Conservation (phyloP, 2,888 invertebrate genomes). For the Proisotoma minuta region DNA sequence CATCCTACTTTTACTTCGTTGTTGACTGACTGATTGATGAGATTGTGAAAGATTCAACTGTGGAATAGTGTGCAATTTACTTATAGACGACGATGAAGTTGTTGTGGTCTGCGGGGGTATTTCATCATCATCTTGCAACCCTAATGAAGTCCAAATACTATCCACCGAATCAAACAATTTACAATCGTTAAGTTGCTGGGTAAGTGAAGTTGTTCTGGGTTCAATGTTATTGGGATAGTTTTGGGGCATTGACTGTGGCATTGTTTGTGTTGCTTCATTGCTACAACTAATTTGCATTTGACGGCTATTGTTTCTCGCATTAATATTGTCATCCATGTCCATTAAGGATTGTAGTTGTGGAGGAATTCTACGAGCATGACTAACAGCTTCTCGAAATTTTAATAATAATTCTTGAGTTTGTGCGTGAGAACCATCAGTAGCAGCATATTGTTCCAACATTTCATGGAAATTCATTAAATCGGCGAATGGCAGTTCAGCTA, state of each 20-base stretch:
- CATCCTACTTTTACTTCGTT: no score
- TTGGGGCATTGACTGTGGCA: background rate
- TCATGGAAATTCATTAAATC: slow-evolving; percentile 24
- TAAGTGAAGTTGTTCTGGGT: background rate
- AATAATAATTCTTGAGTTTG: background rate
- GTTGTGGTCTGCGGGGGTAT: background rate
- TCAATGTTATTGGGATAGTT: no score
- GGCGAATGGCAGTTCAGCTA: slow-evolving; percentile 17
- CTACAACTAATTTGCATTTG: background rate
- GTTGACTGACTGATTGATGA: background rate
- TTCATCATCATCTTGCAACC: background rate
- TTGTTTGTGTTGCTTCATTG: background rate
- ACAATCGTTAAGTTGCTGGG: background rate
- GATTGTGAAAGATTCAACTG: background rate
- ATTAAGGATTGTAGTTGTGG: no score
- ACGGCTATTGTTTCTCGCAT: background rate
- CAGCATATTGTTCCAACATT: slow-evolving; percentile 20
- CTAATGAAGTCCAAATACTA: background rate
- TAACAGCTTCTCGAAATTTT: background rate
- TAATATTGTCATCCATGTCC: no score
- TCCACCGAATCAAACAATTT: background rate
- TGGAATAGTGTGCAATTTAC: background rate
- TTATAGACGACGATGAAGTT: background rate
- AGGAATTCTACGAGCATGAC: background rate
- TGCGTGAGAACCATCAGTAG: background rate